Conservation (phyloP, 1,140 invertebrate species). For the Ceratina calcarata region DNA sequence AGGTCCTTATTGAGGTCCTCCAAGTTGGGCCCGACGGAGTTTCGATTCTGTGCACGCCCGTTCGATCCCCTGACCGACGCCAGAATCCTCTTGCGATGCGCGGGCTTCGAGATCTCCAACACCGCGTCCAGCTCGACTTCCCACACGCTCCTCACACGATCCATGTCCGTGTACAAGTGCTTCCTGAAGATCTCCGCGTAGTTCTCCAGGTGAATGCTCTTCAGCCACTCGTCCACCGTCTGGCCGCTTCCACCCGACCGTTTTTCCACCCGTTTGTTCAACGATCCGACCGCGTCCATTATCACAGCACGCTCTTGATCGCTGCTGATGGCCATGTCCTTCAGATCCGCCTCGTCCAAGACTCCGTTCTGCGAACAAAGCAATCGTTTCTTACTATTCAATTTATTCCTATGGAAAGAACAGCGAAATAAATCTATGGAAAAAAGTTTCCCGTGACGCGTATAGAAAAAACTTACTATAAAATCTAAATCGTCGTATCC, state of each 20-base stretch:
- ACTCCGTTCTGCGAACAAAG: slow-evolving; percentile 86
- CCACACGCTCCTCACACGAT: slow-evolving; percentile 93
- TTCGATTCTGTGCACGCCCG: slow-evolving; percentile 80
- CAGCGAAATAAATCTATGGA: no score
- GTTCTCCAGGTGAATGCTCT: slow-evolving; percentile 85
- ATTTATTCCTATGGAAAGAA: background rate
- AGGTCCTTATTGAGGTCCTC: slow-evolving; percentile 89
- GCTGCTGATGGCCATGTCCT: slow-evolving; percentile 90
- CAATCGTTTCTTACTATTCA: background rate
- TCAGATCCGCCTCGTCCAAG: slow-evolving; percentile 91
- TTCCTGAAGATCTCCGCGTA: slow-evolving; percentile 90
- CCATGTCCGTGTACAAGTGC: slow-evolving; percentile 95
- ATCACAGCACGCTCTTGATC: slow-evolving; percentile 89
- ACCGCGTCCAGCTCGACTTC: slow-evolving; percentile 96
- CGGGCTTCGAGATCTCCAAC: slow-evolving; percentile 93
- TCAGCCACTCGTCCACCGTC: slow-evolving; percentile 89
- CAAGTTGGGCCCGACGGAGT: slow-evolving; percentile 83
- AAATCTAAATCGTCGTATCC: slow-evolving; percentile 97
- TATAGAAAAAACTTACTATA: slow-evolving; percentile 86
- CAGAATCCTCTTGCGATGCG: slow-evolving; percentile 94
- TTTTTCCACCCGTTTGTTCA: slow-evolving; percentile 80
- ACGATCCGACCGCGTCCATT: slow-evolving; percentile 82
- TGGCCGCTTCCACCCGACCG: slow-evolving; percentile 71
- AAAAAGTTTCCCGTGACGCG: no score
- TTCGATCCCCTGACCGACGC: slow-evolving; percentile 86